Conservation (phyloP, 2,113 vertebrate genomes). For the Amphiprion ocellaris region DNA sequence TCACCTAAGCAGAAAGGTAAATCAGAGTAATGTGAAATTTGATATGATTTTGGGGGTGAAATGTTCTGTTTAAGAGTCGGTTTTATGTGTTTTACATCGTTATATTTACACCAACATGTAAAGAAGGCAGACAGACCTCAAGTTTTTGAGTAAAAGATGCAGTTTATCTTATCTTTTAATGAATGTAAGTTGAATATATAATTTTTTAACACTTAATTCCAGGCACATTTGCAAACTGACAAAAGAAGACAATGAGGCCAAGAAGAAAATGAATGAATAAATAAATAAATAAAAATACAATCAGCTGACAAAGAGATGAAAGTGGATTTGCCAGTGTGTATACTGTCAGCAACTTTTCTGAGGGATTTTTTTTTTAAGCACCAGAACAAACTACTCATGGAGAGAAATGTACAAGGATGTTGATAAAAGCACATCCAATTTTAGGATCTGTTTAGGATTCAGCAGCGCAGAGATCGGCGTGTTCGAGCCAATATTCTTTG, state of each 20-base stretch:
- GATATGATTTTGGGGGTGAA: too few relatives aligned
- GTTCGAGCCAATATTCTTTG: neutral
- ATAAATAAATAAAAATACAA: neutral
- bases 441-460: slow-evolving; percentile 3
- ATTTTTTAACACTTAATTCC: too few relatives aligned
- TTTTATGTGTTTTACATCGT: neutral
- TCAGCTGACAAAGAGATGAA: slow-evolving; percentile 1
- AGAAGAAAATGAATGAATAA: too few relatives aligned
- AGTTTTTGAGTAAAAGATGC: slow-evolving; percentile 1
- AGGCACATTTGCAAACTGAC: slow-evolving; percentile 5
- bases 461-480: neutral
- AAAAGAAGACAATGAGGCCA: neutral
- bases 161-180: neutral
- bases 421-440: slow-evolving; percentile 12
- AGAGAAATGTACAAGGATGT: slow-evolving; percentile 1
- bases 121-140: neutral
- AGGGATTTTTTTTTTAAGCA: neutral
- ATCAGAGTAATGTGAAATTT: too few relatives aligned
- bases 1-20: too few relatives aligned
- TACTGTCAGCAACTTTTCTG: neutral
- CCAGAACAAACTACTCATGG: slow-evolving; percentile 4
- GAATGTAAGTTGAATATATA: neutral
- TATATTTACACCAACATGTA: neutral
- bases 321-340: slow-evolving; percentile 4
- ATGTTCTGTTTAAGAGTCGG: too few relatives aligned